Evolutionary conservation across 2,888 invertebrate genomes (phyloP).

Genomic region (Ormia ochracea): DNA sequence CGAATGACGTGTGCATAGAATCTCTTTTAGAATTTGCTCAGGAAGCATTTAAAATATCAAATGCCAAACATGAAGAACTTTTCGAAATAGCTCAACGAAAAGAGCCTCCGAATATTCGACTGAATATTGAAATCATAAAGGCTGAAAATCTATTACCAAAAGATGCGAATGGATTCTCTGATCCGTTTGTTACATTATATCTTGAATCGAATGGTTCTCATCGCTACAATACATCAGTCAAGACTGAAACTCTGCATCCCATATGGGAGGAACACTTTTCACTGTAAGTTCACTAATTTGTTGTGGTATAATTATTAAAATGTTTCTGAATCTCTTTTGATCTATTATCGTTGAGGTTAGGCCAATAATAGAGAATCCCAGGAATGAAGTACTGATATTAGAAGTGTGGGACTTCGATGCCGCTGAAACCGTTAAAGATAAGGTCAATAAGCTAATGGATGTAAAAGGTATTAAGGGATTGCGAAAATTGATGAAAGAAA

Average conservation of each 20-base stretch:
- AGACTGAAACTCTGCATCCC: constrained; percentile 91
- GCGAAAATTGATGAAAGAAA: constrained; percentile 90
- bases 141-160: constrained; percentile 90
- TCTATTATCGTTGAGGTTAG: constrained; percentile 52
- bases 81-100: constrained; percentile 85
- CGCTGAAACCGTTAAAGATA: constrained; percentile 91
- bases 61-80: constrained; percentile 85
- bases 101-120: constrained; percentile 88
- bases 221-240: constrained; percentile 93
- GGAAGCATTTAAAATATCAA: constrained; percentile 86
- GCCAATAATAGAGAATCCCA: constrained; percentile 84
- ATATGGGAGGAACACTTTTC: constrained; percentile 98
- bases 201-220: constrained; percentile 86
- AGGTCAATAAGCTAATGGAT: constrained; percentile 89
- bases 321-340: too few relatives aligned
- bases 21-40: constrained; percentile 86
- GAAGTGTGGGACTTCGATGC: constrained; percentile 96
- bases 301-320: background rate
- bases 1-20: constrained; percentile 83
- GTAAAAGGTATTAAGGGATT: constrained; percentile 91
- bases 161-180: constrained; percentile 95
- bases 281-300: constrained; percentile 77
- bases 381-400: constrained; percentile 85
- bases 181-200: constrained; percentile 97
- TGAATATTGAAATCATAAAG: constrained; percentile 91